These are phyloP conservation scores for Silurus aristotelis DNA, from an alignment of 2,797 vertebrate genomes.

Conservation along the genomic window DNA sequence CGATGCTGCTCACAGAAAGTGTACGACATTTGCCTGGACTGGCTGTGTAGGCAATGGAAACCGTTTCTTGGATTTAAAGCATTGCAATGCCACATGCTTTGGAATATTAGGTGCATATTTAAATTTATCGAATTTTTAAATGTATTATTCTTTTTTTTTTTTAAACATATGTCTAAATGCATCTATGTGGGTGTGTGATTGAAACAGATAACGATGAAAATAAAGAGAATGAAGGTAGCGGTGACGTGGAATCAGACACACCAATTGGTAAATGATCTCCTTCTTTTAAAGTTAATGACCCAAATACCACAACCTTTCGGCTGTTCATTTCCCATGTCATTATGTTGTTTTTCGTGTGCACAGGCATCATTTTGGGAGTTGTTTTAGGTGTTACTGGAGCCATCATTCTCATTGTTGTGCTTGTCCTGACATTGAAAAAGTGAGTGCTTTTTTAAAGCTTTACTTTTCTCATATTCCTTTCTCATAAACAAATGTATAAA, in stretches of 20 bases:
- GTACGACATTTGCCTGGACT: slow-evolving; percentile 66
- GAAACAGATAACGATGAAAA: slow-evolving; percentile 53
- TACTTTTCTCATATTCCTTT: background rate
- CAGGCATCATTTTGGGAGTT: slow-evolving; percentile 73
- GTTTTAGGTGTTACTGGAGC: slow-evolving; percentile 60
- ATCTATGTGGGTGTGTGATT: slow-evolving; percentile 2
- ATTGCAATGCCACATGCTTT: slow-evolving; percentile 71
- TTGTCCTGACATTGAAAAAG: slow-evolving; percentile 67
- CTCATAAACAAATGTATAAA: background rate
- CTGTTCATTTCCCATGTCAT: background rate
- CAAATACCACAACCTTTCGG: background rate
- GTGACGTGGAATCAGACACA: slow-evolving; percentile 69
- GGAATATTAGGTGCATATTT: slow-evolving; percentile 64
- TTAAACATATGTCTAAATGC: background rate
- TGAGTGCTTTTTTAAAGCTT: slow-evolving; percentile 53
- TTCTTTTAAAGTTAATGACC: background rate
- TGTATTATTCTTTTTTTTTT: background rate
- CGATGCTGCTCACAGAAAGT: slow-evolving; percentile 62
- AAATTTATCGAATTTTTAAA: background rate
- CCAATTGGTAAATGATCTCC: slow-evolving; percentile 67
- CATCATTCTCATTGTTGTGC: slow-evolving; percentile 58
- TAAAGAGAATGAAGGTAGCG: slow-evolving; percentile 41
- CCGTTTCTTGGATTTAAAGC: slow-evolving; percentile 49
- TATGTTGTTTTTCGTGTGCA: background rate
- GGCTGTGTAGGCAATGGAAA: slow-evolving; percentile 72